Conservation (phyloP, 2,888 invertebrate species). For the Rotaria sp. region DNA sequence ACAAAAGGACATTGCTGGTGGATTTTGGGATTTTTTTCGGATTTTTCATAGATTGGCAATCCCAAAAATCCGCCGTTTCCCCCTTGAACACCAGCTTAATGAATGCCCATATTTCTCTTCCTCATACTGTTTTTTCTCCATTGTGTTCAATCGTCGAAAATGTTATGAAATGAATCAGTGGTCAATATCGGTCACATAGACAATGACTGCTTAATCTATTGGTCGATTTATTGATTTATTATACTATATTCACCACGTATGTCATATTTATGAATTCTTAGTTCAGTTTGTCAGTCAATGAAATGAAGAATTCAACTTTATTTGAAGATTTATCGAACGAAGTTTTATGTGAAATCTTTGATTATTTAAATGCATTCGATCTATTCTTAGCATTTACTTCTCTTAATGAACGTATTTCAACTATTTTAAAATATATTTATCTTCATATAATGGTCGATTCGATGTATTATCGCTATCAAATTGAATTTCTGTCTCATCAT, state of each 20-base stretch:
- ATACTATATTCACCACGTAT: neutral
- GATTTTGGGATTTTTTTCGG: no score
- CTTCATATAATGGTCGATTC: neutral
- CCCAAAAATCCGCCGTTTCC: no score
- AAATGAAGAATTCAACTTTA: neutral
- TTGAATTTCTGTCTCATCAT: neutral
- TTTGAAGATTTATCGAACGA: neutral
- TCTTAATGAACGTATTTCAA: conserved; percentile 16
- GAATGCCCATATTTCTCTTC: no score
- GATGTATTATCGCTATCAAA: neutral
- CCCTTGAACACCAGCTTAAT: no score
- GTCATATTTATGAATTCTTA: neutral
- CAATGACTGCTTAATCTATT: neutral
- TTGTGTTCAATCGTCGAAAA: no score
- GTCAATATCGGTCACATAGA: neutral
- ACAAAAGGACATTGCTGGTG: no score
- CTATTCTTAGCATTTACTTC: neutral
- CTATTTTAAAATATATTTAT: neutral
- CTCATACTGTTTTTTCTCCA: no score
- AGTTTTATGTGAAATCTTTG: conserved; percentile 8
- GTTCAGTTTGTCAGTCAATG: neutral
- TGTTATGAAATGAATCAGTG: neutral
- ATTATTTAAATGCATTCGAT: neutral
- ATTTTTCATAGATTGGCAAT: no score
- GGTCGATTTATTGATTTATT: neutral